Evolutionary conservation across 2,888 invertebrate genomes (phyloP).

Genomic region (Phymatocera aterrima): DNA sequence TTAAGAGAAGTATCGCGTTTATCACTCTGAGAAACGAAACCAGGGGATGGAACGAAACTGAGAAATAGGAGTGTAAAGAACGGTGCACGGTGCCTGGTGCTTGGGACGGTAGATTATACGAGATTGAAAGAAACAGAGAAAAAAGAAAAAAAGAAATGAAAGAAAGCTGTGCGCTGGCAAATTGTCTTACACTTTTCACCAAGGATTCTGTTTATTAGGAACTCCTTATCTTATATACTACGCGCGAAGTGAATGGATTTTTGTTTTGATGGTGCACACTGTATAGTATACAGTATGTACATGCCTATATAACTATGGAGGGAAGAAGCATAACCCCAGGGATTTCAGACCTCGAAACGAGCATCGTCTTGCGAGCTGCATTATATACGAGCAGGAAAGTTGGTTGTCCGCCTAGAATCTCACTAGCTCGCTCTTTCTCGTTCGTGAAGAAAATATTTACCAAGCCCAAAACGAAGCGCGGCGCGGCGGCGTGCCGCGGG

Average conservation of each 20-base stretch:
- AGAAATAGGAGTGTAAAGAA: not conserved
- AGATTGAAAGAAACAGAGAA: not conserved
- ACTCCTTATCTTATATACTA: not conserved
- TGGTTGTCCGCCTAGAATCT: conserved; percentile 17
- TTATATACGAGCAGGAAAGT: conserved; percentile 20
- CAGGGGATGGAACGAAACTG: conserved; percentile 2
- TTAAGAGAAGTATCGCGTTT: not conserved
- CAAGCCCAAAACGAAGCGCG: not conserved
- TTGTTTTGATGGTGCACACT: no score
- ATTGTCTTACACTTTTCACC: not conserved
- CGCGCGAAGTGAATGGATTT: not conserved
- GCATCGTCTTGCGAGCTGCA: not conserved
- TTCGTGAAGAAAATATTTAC: conserved; percentile 30
- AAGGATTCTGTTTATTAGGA: not conserved
- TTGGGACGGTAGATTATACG: no score
- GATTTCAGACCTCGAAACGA: not conserved
- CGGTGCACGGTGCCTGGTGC: no score
- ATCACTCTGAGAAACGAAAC: conserved; percentile 13
- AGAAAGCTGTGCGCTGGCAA: not conserved
- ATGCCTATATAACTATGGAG: no score
- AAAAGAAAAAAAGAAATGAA: no score
- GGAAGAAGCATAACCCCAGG: not conserved
- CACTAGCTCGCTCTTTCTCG: no score
- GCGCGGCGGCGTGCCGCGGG: no score
- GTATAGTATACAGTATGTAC: no score